Evolutionary conservation across 2,797 vertebrate species (phyloP), one percentile per base, ranked within the genome.

Genomic region (Pteropus rufus): DNA sequence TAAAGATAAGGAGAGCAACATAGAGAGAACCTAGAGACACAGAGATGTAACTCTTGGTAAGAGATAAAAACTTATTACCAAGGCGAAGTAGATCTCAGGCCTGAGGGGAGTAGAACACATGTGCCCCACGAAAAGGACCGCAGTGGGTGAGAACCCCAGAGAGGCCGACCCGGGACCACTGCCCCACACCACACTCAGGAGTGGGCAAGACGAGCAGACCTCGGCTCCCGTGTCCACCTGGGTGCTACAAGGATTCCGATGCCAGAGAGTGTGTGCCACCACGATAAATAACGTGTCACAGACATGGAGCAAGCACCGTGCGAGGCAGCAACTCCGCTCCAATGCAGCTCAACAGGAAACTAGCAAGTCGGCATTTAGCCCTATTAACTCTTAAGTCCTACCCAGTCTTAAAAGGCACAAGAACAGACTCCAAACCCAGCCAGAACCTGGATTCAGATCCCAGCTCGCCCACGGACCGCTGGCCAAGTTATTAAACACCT

Each of bases 11-110:
- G 36, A 77, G 83, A 79, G 49, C 49, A 67, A 58, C 14, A 82
- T 26, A 84, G 56, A 85, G 62, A 89, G n/a, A 94, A 91, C n/a
- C 52, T 44, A 73, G 36, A 64, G 58, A 84, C 56, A 67, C 18
- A 36, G 1, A 12, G 56, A 88, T 46, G 8, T n/a, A 92, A 85
- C 36, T 73, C 60, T 76, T 85, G 76, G 15, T 36, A 56, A 64
- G 16, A 64, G 52, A 75, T 21, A 93, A 95, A 94, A 93, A 67
- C 18, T 46, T 52, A 81, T 75, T 60, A 72, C 69, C 62, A 67
- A 24, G 75, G 69, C 69, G 11, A 67, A 85, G 10, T 34, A 92
- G 46, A 49, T 23, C 54, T 70, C 64, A 29, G 0, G 29, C 62
- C 54, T 5, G 29, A 44, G 24, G 29, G 14, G 24, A 65, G 44